Evolutionary conservation across 2,888 invertebrate genomes (phyloP), one percentile per base, ranked within the genome.

Genomic region (Biston betularia): DNA sequence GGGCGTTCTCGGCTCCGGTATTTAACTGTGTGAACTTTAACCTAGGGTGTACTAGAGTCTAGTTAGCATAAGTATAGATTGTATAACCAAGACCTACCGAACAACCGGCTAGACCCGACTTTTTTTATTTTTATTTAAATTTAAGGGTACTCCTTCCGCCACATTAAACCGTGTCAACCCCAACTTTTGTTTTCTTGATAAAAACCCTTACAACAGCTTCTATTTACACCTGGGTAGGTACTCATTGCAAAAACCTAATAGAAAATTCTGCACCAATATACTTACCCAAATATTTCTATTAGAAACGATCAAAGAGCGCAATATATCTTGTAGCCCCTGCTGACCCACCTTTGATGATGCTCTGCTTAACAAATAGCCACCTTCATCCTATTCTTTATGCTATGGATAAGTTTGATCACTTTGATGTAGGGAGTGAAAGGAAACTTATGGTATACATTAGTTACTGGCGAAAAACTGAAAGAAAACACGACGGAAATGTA

Each of bases 361-460:
- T 65, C 60, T 55, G 60, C 44, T 63, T 60, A 65, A 65, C 65
- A 65, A 65, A 65, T 60, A 65, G 55, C 55, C 24, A 44, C 60
- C 44, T 65, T 56, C 35, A 49, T 59, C 59, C 64, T 59, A 48
- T 65, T 65, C 59, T 59, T 59, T 65, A 35, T 55, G 45, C 49
- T 44, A 35, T 33, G 35, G 49, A 58, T 58, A 58, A 49, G 55
- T 45, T 60, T 53, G 48, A 58, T 24, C 15, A 59, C 70, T 72
- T 72, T 72, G 68, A 72, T 68, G 72, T 69, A 55, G 48, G 58
- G 52, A 53, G 59, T 55, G 49, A 63, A 62, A 54, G 54, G 52
- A 48, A 61, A 67, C 64, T 63, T 55, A 53, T 66, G 66, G 60
- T 57, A 67, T 58, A 46, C 66, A 66, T 71, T 62, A 58, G 55